Conservation (phyloP, 2,888 invertebrate genomes). For the Leptopilina myrica region DNA sequence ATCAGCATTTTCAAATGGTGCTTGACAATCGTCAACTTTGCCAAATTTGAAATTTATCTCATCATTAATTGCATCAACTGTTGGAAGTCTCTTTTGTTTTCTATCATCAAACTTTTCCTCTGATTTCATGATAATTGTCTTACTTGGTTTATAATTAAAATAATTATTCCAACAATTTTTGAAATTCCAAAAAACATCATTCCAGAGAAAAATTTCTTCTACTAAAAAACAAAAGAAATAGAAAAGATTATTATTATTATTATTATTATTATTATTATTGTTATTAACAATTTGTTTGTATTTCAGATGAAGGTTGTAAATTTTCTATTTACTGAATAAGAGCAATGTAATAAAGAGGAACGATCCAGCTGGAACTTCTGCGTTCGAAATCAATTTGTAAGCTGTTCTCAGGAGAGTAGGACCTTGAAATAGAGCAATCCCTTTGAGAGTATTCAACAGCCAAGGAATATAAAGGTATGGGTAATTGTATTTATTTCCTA, state of each 20-base stretch:
- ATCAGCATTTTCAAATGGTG: neutral
- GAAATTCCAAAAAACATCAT: conserved; percentile 61
- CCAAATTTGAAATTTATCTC: neutral
- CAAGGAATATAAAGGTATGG: conserved; percentile 68
- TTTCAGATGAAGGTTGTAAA: neutral
- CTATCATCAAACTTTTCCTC: neutral
- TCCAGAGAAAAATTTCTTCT: conserved; percentile 67
- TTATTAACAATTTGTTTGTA: neutral
- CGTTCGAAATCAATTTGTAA: conserved; percentile 58
- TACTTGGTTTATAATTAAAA: conserved; percentile 42
- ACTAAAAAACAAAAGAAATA: conserved; percentile 54
- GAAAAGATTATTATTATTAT: no score
- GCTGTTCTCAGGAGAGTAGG: conserved; percentile 61
- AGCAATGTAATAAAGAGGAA: conserved; percentile 62
- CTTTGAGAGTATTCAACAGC: conserved; percentile 65
- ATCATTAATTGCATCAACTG: neutral
- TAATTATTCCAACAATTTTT: conserved; percentile 63
- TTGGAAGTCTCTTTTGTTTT: neutral
- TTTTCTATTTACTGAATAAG: conserved; percentile 60
- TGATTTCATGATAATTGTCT: neutral
- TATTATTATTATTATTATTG: no score
- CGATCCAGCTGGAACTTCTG: conserved; percentile 57
- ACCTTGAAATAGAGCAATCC: conserved; percentile 63
- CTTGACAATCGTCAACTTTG: neutral
- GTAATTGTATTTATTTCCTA: conserved; percentile 59